phyloP scores from a whole-genome alignment of 2,797 vertebrate species.

The Parauchenoglanis punctatus region DNA sequence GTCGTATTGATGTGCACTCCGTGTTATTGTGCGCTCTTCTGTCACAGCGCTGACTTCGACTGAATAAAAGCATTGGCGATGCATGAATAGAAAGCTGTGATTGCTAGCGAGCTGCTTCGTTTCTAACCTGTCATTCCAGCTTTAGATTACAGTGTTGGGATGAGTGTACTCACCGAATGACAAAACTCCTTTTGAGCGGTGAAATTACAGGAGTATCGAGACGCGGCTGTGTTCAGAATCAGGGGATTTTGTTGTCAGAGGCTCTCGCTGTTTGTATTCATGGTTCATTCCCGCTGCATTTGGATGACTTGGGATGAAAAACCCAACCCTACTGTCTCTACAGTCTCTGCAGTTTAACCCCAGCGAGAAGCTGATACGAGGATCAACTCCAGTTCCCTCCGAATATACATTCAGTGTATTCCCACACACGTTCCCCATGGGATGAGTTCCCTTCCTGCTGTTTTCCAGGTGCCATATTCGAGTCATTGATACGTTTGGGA shows the following conservation, averaged over 20 bases:
- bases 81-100: slow-evolving; percentile 17
- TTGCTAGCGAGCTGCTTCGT: neutral
- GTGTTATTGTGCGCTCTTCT: slow-evolving; percentile 1
- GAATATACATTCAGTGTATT: neutral
- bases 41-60: neutral
- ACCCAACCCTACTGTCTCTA: neutral
- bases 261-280: neutral
- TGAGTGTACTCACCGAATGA: neutral
- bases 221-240: neutral
- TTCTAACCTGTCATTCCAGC: slow-evolving; percentile 28
- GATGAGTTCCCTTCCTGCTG: neutral
- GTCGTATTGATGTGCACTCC: neutral
- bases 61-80: slow-evolving; percentile 5
- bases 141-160: slow-evolving; percentile 21
- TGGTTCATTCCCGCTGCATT: neutral
- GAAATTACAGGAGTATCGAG: neutral
- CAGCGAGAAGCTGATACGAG: neutral
- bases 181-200: slow-evolving; percentile 2
- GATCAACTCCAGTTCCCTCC: neutral
- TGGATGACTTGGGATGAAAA: neutral
- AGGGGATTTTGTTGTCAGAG: neutral
- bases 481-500: slow-evolving; percentile 96
- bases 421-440: neutral
- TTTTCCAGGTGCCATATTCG: slow-evolving; percentile 87
- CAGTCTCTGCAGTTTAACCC: neutral